Percentiles rank a stretch among this genome's conserved stretches.
Conservation (phyloP, 2,113 vertebrate genomes). For the Dicentrarchus labrax region DNA sequence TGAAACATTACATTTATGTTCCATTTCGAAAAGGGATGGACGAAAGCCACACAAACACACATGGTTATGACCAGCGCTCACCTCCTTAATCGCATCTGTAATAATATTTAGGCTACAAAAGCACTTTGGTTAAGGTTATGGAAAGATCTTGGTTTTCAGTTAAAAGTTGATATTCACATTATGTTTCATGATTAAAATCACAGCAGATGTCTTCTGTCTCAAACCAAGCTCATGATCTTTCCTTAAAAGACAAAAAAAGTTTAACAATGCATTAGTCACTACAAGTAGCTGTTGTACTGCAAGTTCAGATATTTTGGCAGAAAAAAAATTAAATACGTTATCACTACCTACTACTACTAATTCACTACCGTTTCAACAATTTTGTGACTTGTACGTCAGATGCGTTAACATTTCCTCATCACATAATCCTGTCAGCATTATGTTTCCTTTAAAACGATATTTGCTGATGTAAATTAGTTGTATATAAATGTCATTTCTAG, state of each 20-base stretch:
- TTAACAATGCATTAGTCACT: no score
- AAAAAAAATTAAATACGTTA: no score
- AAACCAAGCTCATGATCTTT: neutral
- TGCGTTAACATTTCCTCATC: neutral
- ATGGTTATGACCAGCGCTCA: rapidly evolving
- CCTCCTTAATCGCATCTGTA: neutral
- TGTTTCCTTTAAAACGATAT: neutral
- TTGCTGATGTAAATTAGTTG: neutral
- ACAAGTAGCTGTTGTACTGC: no score
- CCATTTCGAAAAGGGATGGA: neutral
- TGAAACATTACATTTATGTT: neutral
- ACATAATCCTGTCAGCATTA: neutral
- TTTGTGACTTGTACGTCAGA: neutral
- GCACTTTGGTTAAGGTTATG: neutral
- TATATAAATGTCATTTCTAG: neutral
- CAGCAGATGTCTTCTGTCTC: neutral
- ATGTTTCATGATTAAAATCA: neutral
- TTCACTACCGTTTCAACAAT: neutral
- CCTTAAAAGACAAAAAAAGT: no score
- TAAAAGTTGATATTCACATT: neutral
- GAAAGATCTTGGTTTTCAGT: neutral
- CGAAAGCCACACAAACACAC: neutral
- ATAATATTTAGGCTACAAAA: neutral
- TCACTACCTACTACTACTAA: no score
- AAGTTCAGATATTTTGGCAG: no score